These are phyloP conservation scores for Papilio polyxenes DNA, from an alignment of 1,140 invertebrate genomes.

Conservation along the genomic window DNA sequence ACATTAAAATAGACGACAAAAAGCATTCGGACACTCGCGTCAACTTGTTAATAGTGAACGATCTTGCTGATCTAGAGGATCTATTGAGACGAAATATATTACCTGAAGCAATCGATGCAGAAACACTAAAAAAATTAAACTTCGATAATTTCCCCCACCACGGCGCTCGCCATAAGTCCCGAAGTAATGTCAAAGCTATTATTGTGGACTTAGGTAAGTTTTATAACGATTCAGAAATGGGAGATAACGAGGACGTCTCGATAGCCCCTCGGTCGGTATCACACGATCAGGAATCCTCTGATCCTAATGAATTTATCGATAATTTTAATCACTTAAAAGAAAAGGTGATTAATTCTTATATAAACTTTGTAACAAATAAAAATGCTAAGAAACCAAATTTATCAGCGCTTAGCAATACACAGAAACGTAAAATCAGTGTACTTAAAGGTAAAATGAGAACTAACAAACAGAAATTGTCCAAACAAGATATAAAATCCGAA, in stretches of 20 bases:
- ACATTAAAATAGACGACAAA: constrained; percentile 16
- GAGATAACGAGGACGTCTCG: neutral
- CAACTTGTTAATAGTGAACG: constrained; percentile 19
- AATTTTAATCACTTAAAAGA: constrained; percentile 39
- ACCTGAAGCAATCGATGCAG: constrained; percentile 9
- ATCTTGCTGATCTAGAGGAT: constrained; percentile 18
- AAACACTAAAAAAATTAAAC: constrained; percentile 2
- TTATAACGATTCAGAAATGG: constrained; percentile 19
- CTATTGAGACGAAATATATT: constrained; percentile 5
- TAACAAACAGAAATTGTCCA: constrained; percentile 5
- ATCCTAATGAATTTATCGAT: constrained; percentile 41
- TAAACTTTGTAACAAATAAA: constrained; percentile 39
- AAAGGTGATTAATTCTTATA: constrained; percentile 16
- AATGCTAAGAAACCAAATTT: constrained; percentile 27
- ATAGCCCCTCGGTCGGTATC: neutral
- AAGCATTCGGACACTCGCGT: neutral
- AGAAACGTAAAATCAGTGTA: constrained; percentile 30
- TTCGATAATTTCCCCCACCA: constrained; percentile 11
- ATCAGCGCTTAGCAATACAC: neutral
- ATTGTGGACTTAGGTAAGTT: constrained; percentile 12
- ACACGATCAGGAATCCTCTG: constrained; percentile 10
- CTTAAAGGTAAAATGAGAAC: constrained; percentile 34
- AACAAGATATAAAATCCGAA: constrained; percentile 3
- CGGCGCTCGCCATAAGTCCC: neutral
- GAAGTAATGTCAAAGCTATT: neutral